A percentile compares a stretch with the other conserved stretches of the same genome.
Conservation (phyloP, 2,797 vertebrate species). For the Acanthurus lineatus region DNA sequence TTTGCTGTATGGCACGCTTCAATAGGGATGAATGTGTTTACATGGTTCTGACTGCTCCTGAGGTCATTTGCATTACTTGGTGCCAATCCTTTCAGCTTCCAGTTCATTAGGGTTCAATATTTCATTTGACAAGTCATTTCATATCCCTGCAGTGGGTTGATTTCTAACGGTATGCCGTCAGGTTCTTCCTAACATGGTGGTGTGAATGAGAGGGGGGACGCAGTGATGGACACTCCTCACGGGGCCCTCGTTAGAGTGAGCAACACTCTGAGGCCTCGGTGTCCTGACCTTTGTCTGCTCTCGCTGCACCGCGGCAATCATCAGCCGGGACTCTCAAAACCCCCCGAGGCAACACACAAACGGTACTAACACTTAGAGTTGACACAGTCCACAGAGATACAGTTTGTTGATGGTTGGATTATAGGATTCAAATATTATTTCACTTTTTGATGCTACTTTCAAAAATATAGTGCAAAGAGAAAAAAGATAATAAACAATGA, state of each 20-base stretch:
- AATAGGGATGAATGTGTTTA: slow-evolving; percentile 50
- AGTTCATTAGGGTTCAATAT: slow-evolving; percentile 48
- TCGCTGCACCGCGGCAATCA: slow-evolving; percentile 3
- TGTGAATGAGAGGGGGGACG: slow-evolving; percentile 56
- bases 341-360: slow-evolving; percentile 39
- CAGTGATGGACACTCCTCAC: slow-evolving; percentile 17
- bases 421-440: slow-evolving; percentile 6
- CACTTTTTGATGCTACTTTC: not conserved
- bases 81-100: slow-evolving; percentile 42
- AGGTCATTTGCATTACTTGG: slow-evolving; percentile 60
- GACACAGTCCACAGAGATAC: slow-evolving; percentile 5
- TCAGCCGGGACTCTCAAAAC: not conserved
- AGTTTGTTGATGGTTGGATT: not conserved
- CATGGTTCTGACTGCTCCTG: slow-evolving; percentile 48
- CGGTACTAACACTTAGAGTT: not conserved
- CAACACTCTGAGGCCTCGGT: slow-evolving; percentile 15
- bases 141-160: slow-evolving; percentile 48
- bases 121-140: slow-evolving; percentile 59
- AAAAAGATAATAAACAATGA: not conserved
- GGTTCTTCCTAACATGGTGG: slow-evolving; percentile 45
- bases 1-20: slow-evolving; percentile 36
- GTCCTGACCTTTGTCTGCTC: slow-evolving; percentile 49
- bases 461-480: not conserved
- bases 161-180: slow-evolving; percentile 46
- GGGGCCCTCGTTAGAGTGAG: slow-evolving; percentile 29